Evolutionary conservation across 2,888 invertebrate species (phyloP).

Genomic region (Chrysodeixis includens): DNA sequence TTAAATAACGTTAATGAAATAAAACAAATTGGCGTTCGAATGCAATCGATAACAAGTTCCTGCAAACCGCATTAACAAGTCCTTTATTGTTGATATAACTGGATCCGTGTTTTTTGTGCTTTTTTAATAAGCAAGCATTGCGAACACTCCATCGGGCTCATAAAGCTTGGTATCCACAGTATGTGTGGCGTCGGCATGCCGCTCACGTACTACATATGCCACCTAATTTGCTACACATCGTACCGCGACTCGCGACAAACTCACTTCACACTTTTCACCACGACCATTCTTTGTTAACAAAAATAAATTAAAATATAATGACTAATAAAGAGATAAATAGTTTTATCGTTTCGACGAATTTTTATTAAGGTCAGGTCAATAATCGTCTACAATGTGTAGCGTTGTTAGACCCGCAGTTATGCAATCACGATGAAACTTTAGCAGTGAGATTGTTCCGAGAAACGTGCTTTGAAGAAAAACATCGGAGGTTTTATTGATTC

Average conservation of each 20-base stretch:
- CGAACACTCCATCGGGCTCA: slow-evolving; percentile 42
- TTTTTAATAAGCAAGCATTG: slow-evolving; percentile 46
- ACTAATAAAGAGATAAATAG: slow-evolving; percentile 53
- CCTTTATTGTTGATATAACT: slow-evolving; percentile 41
- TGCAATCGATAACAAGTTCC: slow-evolving; percentile 44
- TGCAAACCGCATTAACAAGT: slow-evolving; percentile 36
- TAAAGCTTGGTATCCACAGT: slow-evolving; percentile 46
- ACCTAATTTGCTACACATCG: slow-evolving; percentile 61
- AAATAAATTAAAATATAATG: slow-evolving; percentile 36
- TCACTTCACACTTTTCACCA: slow-evolving; percentile 25
- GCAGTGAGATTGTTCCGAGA: slow-evolving; percentile 79
- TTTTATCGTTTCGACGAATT: slow-evolving; percentile 68
- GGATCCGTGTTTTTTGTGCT: slow-evolving; percentile 30
- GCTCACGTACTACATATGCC: slow-evolving; percentile 54
- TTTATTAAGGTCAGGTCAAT: slow-evolving; percentile 80
- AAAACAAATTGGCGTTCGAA: slow-evolving; percentile 43
- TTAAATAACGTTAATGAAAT: slow-evolving; percentile 42
- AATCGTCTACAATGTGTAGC: slow-evolving; percentile 75
- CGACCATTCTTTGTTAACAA: slow-evolving; percentile 27
- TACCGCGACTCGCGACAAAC: slow-evolving; percentile 22
- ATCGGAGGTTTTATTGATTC: slow-evolving; percentile 80
- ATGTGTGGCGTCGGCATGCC: slow-evolving; percentile 44
- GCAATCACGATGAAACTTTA: slow-evolving; percentile 82
- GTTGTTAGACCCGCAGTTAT: slow-evolving; percentile 77
- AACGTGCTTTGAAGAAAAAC: slow-evolving; percentile 87